Percentiles rank a stretch among this genome's conserved stretches.
These are phyloP conservation scores for Lepilemur septentrionalis DNA, from an alignment of 2,797 vertebrate genomes.

Conservation along the genomic window DNA sequence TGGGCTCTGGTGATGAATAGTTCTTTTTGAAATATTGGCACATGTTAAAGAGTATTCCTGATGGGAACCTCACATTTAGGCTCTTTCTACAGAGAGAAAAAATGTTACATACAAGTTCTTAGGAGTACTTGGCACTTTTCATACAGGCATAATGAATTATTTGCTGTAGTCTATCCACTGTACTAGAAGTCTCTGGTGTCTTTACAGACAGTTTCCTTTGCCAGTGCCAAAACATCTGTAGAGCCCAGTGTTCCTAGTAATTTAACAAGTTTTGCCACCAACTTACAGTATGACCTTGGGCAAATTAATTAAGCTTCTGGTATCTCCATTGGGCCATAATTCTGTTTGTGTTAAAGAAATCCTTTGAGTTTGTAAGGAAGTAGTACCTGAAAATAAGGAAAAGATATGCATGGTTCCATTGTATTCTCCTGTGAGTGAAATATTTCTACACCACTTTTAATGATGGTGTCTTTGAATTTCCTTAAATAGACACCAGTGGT, in stretches of 20 bases:
- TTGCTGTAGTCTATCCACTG: slow-evolving; percentile 21
- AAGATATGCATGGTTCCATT: not conserved
- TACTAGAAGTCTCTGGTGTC: not conserved
- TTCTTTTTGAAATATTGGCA: slow-evolving; percentile 47
- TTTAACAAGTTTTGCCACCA: slow-evolving; percentile 64
- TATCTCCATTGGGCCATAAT: slow-evolving; percentile 44
- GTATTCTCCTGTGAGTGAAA: not conserved
- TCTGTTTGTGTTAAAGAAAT: slow-evolving; percentile 67
- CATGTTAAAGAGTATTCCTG: slow-evolving; percentile 5
- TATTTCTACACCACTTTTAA: not conserved
- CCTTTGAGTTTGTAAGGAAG: slow-evolving; percentile 43
- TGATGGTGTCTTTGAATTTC: not conserved
- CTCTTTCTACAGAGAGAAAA: slow-evolving; percentile 31
- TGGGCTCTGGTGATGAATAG: not conserved
- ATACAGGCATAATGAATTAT: not conserved
- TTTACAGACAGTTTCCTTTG: slow-evolving; percentile 31
- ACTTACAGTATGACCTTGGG: slow-evolving; percentile 49
- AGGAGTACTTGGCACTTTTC: not conserved
- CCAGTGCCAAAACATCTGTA: slow-evolving; percentile 58
- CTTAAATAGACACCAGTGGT: not conserved
- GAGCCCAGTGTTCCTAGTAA: slow-evolving; percentile 43
- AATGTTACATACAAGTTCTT: not conserved
- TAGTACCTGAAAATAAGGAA: slow-evolving; percentile 25
- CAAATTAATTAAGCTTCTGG: slow-evolving; percentile 68
- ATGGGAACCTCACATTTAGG: slow-evolving; percentile 31